phyloP scores from a whole-genome alignment of 2,888 invertebrate genomes.

The Brachyopa scutellaris region DNA sequence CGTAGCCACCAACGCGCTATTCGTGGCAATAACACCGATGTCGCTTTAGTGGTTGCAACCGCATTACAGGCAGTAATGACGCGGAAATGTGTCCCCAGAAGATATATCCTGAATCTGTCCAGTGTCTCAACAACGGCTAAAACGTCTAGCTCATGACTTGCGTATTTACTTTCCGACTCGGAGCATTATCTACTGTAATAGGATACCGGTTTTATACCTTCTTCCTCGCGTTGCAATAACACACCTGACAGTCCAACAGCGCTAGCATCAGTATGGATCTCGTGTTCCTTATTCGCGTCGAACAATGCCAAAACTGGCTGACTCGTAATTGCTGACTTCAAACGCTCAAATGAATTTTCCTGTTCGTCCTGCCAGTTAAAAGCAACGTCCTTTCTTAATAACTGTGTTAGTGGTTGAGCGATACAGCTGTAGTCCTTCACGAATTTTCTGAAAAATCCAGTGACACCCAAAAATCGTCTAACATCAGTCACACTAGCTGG shows the following conservation, averaged over 20 bases:
- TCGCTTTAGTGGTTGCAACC: conserved; percentile 74
- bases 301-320: conserved; percentile 74
- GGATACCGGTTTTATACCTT: conserved; percentile 73
- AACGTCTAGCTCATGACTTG: too few species aligned
- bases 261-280: conserved; percentile 77
- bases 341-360: conserved; percentile 15
- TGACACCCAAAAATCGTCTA: conserved; percentile 58
- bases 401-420: neutral
- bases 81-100: conserved; percentile 75
- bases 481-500: conserved; percentile 50
- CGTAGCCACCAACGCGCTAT: conserved; percentile 74
- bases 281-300: conserved; percentile 22
- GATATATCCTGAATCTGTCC: conserved; percentile 62
- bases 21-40: conserved; percentile 74
- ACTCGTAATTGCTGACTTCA: conserved; percentile 71
- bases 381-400: neutral
- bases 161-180: neutral
- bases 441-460: conserved; percentile 60
- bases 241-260: conserved; percentile 76
- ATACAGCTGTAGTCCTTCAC: conserved; percentile 4
- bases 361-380: neutral
- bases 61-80: conserved; percentile 77
- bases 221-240: conserved; percentile 74
- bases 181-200: conserved; percentile 72
- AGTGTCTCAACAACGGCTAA: too few species aligned